Percentiles rank a stretch among this genome's conserved stretches.
Conservation (phyloP, 2,797 vertebrate species). For the Psittacula derbiana region DNA sequence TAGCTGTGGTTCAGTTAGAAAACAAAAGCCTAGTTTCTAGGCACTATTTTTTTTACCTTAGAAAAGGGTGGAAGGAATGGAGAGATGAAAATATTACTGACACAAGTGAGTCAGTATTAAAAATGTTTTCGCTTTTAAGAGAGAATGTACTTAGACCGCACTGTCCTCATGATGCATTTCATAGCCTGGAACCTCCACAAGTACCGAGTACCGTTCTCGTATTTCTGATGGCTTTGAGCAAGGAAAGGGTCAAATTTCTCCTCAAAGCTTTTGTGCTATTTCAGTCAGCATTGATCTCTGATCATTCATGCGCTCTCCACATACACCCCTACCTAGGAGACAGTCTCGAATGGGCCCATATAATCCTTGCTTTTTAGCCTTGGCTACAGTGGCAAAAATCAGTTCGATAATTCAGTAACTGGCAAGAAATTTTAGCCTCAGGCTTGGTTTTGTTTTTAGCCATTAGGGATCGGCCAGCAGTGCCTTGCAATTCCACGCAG, state of each 20-base stretch:
- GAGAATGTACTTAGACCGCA: neutral
- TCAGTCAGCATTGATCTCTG: neutral
- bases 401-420: neutral
- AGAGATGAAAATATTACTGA: constrained; percentile 46
- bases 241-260: neutral
- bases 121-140: constrained; percentile 28
- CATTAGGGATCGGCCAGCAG: neutral
- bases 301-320: neutral
- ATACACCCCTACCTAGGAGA: neutral
- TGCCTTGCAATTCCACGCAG: neutral
- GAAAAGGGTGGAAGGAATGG: constrained; percentile 2
- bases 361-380: neutral
- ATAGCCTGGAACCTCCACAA: neutral
- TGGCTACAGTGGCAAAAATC: neutral
- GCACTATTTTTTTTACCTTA: constrained; percentile 37
- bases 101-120: constrained; percentile 48
- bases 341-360: neutral
- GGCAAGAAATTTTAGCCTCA: neutral
- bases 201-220: neutral
- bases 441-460: constrained; percentile 13
- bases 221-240: neutral
- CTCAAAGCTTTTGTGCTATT: neutral
- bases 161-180: neutral
- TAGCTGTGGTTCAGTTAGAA: neutral
- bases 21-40: constrained; percentile 44